Evolutionary conservation across 2,888 invertebrate genomes (phyloP).

Genomic region (Cephus nigrinus): DNA sequence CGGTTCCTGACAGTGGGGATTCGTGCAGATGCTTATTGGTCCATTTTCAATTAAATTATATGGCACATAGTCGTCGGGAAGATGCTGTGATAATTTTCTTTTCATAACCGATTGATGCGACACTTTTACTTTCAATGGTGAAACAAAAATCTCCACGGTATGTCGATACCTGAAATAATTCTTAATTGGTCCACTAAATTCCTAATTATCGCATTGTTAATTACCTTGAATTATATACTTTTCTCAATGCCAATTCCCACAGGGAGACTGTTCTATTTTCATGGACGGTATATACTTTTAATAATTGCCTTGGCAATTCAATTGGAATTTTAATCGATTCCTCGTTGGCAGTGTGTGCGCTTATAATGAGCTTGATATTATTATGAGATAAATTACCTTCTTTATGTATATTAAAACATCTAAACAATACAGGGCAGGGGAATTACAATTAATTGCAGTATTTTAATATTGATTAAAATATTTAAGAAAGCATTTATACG

Average conservation of each 20-base stretch:
- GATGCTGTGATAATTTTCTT: neutral
- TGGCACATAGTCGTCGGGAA: slow-evolving; percentile 29
- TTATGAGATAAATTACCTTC: slow-evolving; percentile 20
- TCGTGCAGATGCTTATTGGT: slow-evolving; percentile 51
- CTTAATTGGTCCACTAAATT: slow-evolving; percentile 10
- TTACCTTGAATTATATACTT: slow-evolving; percentile 36
- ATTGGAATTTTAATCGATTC: slow-evolving; percentile 28
- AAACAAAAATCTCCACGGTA: slow-evolving; percentile 35
- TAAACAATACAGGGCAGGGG: slow-evolving; percentile 23
- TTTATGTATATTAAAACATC: slow-evolving; percentile 38
- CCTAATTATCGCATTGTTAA: slow-evolving; percentile 1
- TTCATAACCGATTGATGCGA: neutral
- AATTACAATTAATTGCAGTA: slow-evolving; percentile 8
- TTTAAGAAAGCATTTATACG: slow-evolving; percentile 6
- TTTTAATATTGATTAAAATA: slow-evolving; percentile 14
- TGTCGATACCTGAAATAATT: slow-evolving; percentile 44
- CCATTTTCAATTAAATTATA: slow-evolving; percentile 52
- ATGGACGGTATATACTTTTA: slow-evolving; percentile 41
- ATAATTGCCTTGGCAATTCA: slow-evolving; percentile 55
- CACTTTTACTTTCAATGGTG: slow-evolving; percentile 35
- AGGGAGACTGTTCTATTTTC: slow-evolving; percentile 45
- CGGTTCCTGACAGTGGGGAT: slow-evolving; percentile 49
- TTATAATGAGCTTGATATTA: slow-evolving; percentile 42
- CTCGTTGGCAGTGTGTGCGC: slow-evolving; percentile 22
- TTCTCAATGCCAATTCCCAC: slow-evolving; percentile 55